These are phyloP conservation scores for Stigmatopora argus DNA, from an alignment of 2,113 vertebrate species.

Conservation along the genomic window DNA sequence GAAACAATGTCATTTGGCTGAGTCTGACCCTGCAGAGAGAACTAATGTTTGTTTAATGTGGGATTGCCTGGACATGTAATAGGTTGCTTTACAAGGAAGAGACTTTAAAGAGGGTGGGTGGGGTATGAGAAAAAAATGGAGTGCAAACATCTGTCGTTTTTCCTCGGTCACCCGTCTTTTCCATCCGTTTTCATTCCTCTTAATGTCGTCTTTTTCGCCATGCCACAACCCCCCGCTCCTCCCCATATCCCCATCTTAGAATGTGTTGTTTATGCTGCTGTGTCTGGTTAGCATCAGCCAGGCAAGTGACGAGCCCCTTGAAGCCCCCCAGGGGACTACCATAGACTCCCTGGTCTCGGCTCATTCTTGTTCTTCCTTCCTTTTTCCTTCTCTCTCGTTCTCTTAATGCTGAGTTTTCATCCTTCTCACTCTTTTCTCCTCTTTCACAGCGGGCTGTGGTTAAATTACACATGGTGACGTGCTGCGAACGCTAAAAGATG, in stretches of 20 bases:
- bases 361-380: conserved; percentile 10
- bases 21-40: conserved; percentile 60
- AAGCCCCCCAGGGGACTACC: conserved; percentile 40
- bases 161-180: conserved; percentile 4
- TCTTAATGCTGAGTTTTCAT: not conserved
- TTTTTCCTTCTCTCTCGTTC: not conserved
- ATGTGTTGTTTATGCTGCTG: conserved; percentile 51
- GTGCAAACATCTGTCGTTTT: conserved; percentile 5
- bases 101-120: conserved; percentile 47
- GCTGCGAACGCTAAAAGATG: conserved; percentile 21
- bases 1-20: conserved; percentile 84
- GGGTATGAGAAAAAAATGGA: conserved; percentile 69
- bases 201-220: conserved; percentile 35
- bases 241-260: conserved; percentile 7
- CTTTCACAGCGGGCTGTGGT: conserved; percentile 6
- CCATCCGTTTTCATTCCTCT: conserved; percentile 4
- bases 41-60: conserved; percentile 89
- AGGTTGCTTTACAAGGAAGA: conserved; percentile 70
- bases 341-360: conserved; percentile 39
- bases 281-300: conserved; percentile 61
- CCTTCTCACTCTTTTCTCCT: conserved; percentile 26
- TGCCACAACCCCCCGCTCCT: not conserved
- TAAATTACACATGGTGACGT: conserved; percentile 21
- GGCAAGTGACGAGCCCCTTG: conserved; percentile 45
- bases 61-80: conserved; percentile 84